Percentiles rank a stretch among this genome's conserved stretches.
Evolutionary conservation across 2,113 vertebrate species (phyloP).

Genomic region (Hippoglossus stenolepis): DNA sequence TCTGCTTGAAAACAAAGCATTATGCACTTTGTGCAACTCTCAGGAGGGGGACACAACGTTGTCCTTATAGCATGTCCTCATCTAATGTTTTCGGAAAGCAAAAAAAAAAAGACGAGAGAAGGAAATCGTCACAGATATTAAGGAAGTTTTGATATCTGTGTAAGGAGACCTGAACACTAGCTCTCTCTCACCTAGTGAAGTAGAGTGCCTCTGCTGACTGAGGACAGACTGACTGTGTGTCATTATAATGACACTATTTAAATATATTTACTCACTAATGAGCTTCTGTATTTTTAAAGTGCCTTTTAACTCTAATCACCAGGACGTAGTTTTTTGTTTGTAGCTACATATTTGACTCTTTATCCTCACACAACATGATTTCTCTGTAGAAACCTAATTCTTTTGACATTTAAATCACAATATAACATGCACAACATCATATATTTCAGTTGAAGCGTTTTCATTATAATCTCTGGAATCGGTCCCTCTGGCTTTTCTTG

Average conservation of each 20-base stretch:
- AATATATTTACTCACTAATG: not conserved
- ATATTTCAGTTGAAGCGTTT: slow-evolving; percentile 1
- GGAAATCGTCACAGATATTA: not conserved
- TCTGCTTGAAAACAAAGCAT: slow-evolving; percentile 15
- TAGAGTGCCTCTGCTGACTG: not conserved
- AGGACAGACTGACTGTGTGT: slow-evolving; percentile 9
- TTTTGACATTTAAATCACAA: slow-evolving; percentile 13
- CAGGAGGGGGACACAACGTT: slow-evolving; percentile 39
- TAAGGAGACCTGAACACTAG: not conserved
- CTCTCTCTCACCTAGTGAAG: slow-evolving; percentile 20
- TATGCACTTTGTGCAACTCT: slow-evolving; percentile 41
- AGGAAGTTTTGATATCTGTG: not conserved
- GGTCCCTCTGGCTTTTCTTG: slow-evolving; percentile 5
- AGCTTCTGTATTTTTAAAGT: slow-evolving; percentile 48
- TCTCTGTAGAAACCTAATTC: not conserved
- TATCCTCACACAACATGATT: not conserved
- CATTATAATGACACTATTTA: slow-evolving; percentile 6
- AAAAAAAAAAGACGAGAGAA: not conserved
- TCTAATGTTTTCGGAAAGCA: slow-evolving; percentile 23
- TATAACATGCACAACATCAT: slow-evolving; percentile 3
- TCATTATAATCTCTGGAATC: slow-evolving; percentile 1
- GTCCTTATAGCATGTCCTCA: slow-evolving; percentile 11
- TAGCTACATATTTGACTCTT: slow-evolving; percentile 1
- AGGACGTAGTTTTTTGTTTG: slow-evolving; percentile 13
- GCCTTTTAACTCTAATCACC: slow-evolving; percentile 52